phyloP scores from a whole-genome alignment of 2,888 invertebrate genomes.

The Mythimna loreyi region DNA sequence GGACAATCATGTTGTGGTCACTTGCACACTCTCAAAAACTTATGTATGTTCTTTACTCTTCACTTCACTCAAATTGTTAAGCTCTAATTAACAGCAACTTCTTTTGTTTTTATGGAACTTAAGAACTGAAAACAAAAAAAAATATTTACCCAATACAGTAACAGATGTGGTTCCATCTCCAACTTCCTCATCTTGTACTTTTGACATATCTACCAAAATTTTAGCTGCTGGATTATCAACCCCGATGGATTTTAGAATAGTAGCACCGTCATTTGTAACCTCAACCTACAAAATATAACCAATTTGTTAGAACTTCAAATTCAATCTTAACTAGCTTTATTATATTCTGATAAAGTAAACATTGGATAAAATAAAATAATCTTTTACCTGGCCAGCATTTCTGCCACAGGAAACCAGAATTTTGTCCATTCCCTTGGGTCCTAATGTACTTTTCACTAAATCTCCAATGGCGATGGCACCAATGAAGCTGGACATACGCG shows the following conservation, averaged over 20 bases:
- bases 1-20: too few species aligned
- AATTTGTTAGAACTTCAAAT: slow-evolving; percentile 2
- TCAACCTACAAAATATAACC: slow-evolving; percentile 92
- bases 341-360: background rate
- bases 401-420: slow-evolving; percentile 95
- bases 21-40: too few species aligned
- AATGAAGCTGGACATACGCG: slow-evolving; percentile 99
- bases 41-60: too few species aligned
- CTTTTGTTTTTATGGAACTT: background rate
- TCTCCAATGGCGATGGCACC: slow-evolving; percentile 99
- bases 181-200: slow-evolving; percentile 99
- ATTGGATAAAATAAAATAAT: background rate
- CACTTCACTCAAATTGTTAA: background rate
- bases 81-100: background rate
- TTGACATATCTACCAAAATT: slow-evolving; percentile 99
- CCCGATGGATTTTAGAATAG: slow-evolving; percentile 98
- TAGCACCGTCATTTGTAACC: slow-evolving; percentile 99
- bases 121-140: background rate
- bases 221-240: slow-evolving; percentile 99
- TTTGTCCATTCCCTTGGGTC: slow-evolving; percentile 99
- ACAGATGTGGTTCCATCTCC: slow-evolving; percentile 99
- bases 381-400: slow-evolving; percentile 92
- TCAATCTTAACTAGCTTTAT: background rate
- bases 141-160: slow-evolving; percentile 94
- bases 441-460: slow-evolving; percentile 99